Evolutionary conservation across 92 coral and sea anemone species (phyloP), one percentile per base, ranked within the genome.

Genomic region (Bergia puertoricense): DNA sequence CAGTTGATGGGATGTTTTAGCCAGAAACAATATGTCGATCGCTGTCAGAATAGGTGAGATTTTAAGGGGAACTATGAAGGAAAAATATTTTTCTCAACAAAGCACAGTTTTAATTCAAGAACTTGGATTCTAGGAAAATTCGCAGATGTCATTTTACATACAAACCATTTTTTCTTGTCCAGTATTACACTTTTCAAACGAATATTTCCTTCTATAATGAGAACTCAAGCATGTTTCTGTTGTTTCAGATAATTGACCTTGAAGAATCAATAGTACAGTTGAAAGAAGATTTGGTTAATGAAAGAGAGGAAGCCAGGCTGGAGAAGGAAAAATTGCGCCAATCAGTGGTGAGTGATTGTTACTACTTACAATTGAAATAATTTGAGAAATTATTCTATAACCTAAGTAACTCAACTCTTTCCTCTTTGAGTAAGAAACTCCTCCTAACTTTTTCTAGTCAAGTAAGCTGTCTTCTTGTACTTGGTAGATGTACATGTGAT

Each of bases 211-310:
- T 62, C 30, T 18, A 18, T 62, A 14, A 20, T 62, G 69, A 62
- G 11, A 62, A 62, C 69, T 18, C 69, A 62, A 22, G 18, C 30
- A 20, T 62, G 57, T 15, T 51, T 51, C 18, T n/a, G 9, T 75
- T 77, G 91, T 10, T 65, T 40, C 48, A 97, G 99, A 97, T 97
- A 15, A 97, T 97, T 86, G 98, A 93, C 65, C 91, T 97, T 18
- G 99, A 97, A 82, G 99, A 97, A 46, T 97, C 99, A 5, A 95
- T 97, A 79, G 95, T 95, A 82, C 98, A 95, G 81, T 89, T 97
- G 75, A 97, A 95, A 79, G 99, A 97, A 73, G 99, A 95, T 85
- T 90, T 97, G 46, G 93, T 91, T 38, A 92, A 90, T 85, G 99
- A 97, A 81, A 91, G 98, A 82, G 99, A 95, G 79, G 98, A 95